Evolutionary conservation across 1,140 invertebrate species (phyloP), one percentile per base, ranked within the genome.

Genomic region (Formica exsecta): DNA sequence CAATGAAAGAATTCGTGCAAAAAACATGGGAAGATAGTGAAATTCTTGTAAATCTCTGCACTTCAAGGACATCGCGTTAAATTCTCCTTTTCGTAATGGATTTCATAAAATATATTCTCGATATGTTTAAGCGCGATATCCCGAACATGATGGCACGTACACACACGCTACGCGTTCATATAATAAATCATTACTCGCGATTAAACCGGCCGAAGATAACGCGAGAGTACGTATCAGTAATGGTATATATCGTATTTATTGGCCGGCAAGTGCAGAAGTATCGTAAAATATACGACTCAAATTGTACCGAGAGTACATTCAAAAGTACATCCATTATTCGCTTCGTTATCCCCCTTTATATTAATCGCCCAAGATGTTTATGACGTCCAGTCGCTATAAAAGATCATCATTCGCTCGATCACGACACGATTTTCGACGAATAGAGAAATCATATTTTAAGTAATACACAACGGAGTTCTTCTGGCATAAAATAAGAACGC

Each of bases 301-400:
- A 32, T 80, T 54, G 38, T 6, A 73, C 62, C 79, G 54, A 83
- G 68, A 73, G 66, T 54, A 83, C 57, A 19, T 51, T 73, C 79
- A 54, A 83, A 54, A 73, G 54, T 38, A 83, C 66, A 48, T 51
- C 85, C 85, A 86, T 87, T 87, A 87, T 86, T 87, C 57, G 62
- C 85, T 74, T 86, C 65, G 86, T 87, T 87, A 87, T 87, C 59
- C 16, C 48, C 38, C 59, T 86, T 86, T 70, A 73, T 66, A 61
- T 22, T 59, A 66, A 85, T 48, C 81, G 62, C 73, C 71, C 57
- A 19, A 81, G 51, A 68, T 68, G 5, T 81, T 81, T 81, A 71
- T 71, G 51, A 59, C 48, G 51, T 16, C 77, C 25, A 32, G 48
- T 16, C 36, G 57, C 32, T 38, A 32, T 22, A 38, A 41, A 57